phyloP scores from a whole-genome alignment of 2,797 vertebrate genomes.

The Acipenser transmontanus region DNA sequence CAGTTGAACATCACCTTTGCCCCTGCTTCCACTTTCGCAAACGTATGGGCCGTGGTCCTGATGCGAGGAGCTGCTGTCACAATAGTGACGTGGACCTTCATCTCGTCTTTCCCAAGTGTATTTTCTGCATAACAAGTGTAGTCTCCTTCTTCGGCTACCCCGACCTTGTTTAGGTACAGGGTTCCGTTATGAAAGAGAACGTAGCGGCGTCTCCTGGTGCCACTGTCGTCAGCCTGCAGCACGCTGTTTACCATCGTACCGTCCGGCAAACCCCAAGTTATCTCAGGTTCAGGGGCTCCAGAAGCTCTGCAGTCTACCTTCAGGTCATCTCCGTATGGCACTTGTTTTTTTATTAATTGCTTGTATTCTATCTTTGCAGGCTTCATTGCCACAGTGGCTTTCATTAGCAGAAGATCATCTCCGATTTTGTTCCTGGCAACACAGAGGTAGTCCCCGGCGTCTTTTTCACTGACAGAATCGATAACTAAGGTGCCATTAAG shows the following conservation, averaged over 20 bases:
- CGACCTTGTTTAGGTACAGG: conserved; percentile 74
- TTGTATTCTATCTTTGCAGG: conserved; percentile 87
- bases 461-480: conserved; percentile 74
- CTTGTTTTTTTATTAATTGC: conserved; percentile 65
- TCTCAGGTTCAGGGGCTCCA: conserved; percentile 77
- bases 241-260: conserved; percentile 77
- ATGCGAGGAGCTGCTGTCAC: conserved; percentile 72
- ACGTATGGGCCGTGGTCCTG: conserved; percentile 41
- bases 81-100: conserved; percentile 81
- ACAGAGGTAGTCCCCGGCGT: conserved; percentile 84
- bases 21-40: conserved; percentile 53
- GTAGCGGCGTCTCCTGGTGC: conserved; percentile 56
- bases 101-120: conserved; percentile 83
- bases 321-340: conserved; percentile 77
- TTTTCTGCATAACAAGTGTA: conserved; percentile 92
- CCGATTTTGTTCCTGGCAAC: conserved; percentile 79
- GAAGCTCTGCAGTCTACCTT: conserved; percentile 90
- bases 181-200: conserved; percentile 87
- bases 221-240: conserved; percentile 66
- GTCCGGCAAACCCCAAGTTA: conserved; percentile 88
- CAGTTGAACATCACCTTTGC: conserved; percentile 73
- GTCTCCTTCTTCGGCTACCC: conserved; percentile 80
- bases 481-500: conserved; percentile 80
- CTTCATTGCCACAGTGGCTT: conserved; percentile 73
- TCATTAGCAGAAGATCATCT: conserved; percentile 78